Percentiles rank a stretch among this genome's conserved stretches.
These are phyloP conservation scores for Hemicrepidius hirtus DNA, from an alignment of 2,888 invertebrate species.

Conservation along the genomic window DNA sequence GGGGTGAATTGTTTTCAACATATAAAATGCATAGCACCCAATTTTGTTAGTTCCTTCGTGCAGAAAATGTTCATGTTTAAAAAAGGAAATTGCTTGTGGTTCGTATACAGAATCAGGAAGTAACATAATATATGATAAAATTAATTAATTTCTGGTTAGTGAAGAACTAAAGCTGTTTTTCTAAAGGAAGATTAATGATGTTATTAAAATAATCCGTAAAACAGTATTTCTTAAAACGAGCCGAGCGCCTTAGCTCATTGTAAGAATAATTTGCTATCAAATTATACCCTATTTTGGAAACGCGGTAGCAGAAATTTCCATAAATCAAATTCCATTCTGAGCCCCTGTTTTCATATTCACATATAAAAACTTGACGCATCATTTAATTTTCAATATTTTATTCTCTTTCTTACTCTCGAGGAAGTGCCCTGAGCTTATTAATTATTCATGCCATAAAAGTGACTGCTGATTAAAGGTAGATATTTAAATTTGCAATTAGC, in stretches of 20 bases:
- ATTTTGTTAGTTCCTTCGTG: slow-evolving; percentile 5
- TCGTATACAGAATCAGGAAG: slow-evolving; percentile 13
- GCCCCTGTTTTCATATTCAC: neutral
- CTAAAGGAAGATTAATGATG: slow-evolving; percentile 19
- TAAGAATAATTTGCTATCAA: slow-evolving; percentile 21
- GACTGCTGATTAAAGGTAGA: slow-evolving; percentile 2
- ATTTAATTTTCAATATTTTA: slow-evolving; percentile 17
- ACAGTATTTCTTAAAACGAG: slow-evolving; percentile 16
- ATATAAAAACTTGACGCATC: slow-evolving; percentile 15
- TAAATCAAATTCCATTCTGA: slow-evolving; percentile 8
- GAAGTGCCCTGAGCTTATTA: slow-evolving; percentile 1
- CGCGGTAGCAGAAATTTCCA: slow-evolving; percentile 10
- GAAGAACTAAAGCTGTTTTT: slow-evolving; percentile 27
- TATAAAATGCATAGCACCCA: slow-evolving; percentile 16
- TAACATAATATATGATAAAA: slow-evolving; percentile 17
- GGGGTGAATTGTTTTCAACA: slow-evolving; percentile 21
- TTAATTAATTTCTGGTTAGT: slow-evolving; percentile 24
- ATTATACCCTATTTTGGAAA: slow-evolving; percentile 12
- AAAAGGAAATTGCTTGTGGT: neutral
- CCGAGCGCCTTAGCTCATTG: slow-evolving; percentile 20
- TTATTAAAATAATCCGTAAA: slow-evolving; percentile 19
- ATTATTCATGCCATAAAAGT: slow-evolving; percentile 1
- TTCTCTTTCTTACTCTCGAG: neutral
- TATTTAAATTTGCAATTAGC: neutral
- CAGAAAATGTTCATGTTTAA: neutral